Percentiles rank a stretch among this genome's conserved stretches.
phyloP scores from a whole-genome alignment of 1,140 invertebrate genomes.

The Arctopsyche grandis region DNA sequence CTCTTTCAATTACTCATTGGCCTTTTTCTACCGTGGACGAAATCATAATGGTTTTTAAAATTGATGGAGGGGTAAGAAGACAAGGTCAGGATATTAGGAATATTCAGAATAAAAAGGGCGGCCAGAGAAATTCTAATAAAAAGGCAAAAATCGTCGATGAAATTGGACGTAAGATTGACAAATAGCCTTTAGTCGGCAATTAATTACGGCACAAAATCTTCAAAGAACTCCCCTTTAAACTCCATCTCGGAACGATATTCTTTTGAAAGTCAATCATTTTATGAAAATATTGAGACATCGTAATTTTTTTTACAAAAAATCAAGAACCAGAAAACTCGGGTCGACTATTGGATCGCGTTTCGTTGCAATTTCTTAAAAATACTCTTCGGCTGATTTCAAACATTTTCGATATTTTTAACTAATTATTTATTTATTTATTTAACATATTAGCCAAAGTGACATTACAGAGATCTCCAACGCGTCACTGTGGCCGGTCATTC shows the following conservation, averaged over 20 bases:
- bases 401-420: too few relatives aligned
- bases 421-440: too few relatives aligned
- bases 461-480: too few relatives aligned
- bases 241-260: neutral
- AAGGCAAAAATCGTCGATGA: neutral
- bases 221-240: neutral
- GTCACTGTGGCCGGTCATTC: too few relatives aligned
- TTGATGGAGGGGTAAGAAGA: neutral
- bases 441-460: too few relatives aligned
- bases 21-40: neutral
- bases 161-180: neutral
- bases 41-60: conserved; percentile 7
- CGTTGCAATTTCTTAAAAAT: too few relatives aligned
- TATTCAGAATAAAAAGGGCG: neutral
- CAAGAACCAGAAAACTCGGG: too few relatives aligned
- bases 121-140: neutral
- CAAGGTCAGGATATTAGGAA: neutral
- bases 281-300: too few relatives aligned
- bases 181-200: conserved; percentile 6
- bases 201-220: conserved; percentile 5
- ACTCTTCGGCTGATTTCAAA: too few relatives aligned
- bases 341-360: too few relatives aligned
- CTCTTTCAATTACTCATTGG: conserved; percentile 19
- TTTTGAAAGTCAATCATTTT: neutral
- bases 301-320: too few relatives aligned